Base-by-base conservation (phyloP, 2,113 vertebrate genomes). In the Pterocles burchelli region DNA sequence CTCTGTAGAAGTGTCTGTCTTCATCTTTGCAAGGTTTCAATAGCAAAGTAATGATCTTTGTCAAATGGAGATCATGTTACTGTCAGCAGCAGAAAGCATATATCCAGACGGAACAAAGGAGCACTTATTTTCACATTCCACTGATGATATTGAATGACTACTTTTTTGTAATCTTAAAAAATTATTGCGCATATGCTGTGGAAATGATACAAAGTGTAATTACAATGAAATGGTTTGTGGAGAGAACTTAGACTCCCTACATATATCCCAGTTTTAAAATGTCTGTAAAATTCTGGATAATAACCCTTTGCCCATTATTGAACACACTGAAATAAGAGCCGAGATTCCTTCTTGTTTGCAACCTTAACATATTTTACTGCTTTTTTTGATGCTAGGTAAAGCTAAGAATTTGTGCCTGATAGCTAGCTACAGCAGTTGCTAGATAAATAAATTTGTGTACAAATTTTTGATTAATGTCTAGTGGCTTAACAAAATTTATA, bases 11-110 rank as follows among this genome's bases (percentile, higher is more conserved):
- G n/a, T 82, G 46, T 71, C 94, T 96, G 90, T 95, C 90, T 79
- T 96, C 87, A 34, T 95, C 96, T 88, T 80, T 95, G 66, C 45
- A 77, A 93, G 85, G 59, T 96, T 94, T 97, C 89, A 93, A 76
- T 66, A 77, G 84, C 89, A 83, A 92, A 7, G 46, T 91, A 97
- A 96, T 96, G 91, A 85, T 74, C 85, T 97, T 95, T 95, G 95
- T 97, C 81, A 88, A 91, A 45, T 83, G 48, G 38, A 90, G 95
- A 97, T 97, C 48, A 21, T 92, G 83, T 97, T 97, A 94, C 88
- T 95, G 25, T 59, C 59, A 88, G 76, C 55, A 90, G 88, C 83
- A 95, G 95, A 96, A 96, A 93, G 88, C 75, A 15, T 77, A 55
- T 80, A 79, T 94, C 72, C 48, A 86, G 38, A 51, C 15, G 36